These are phyloP conservation scores for Ephialtes manifestator DNA, from an alignment of 2,888 invertebrate genomes.

Conservation along the genomic window DNA sequence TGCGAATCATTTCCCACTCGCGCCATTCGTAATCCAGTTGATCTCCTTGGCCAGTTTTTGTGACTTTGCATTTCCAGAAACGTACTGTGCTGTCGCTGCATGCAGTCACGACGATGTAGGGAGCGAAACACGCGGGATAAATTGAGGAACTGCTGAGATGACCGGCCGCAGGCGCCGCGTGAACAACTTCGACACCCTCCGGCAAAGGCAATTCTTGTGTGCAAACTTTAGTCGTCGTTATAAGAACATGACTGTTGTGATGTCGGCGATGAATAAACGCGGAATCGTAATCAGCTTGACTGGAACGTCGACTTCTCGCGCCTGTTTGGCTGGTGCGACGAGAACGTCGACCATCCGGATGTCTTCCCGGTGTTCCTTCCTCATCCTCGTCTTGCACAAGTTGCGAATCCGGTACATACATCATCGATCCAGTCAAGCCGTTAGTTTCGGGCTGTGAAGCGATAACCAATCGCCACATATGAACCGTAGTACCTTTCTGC, in stretches of 20 bases:
- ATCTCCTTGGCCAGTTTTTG: slow-evolving; percentile 87
- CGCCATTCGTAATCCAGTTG: slow-evolving; percentile 91
- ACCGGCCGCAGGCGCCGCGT: slow-evolving; percentile 98
- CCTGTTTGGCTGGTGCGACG: slow-evolving; percentile 82
- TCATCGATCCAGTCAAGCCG: slow-evolving; percentile 92
- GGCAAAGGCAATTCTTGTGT: slow-evolving; percentile 95
- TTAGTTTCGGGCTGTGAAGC: slow-evolving; percentile 91
- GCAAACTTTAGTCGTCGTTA: slow-evolving; percentile 96
- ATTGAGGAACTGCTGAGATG: slow-evolving; percentile 99
- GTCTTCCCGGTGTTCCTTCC: slow-evolving; percentile 82
- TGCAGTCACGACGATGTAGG: slow-evolving; percentile 97
- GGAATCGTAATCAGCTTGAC: slow-evolving; percentile 82
- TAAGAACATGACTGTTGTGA: slow-evolving; percentile 89
- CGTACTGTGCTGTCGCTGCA: slow-evolving; percentile 97
- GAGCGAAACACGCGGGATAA: slow-evolving; percentile 99
- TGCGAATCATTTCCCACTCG: slow-evolving; percentile 96
- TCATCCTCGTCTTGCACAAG: slow-evolving; percentile 94
- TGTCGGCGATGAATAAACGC: slow-evolving; percentile 79
- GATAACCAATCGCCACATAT: slow-evolving; percentile 98
- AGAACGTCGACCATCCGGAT: slow-evolving; percentile 81
- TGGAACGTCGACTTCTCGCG: slow-evolving; percentile 82
- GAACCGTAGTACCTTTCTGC: slow-evolving; percentile 93
- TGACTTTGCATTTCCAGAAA: slow-evolving; percentile 94
- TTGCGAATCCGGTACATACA: slow-evolving; percentile 96
- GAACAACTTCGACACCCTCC: slow-evolving; percentile 95